Base-by-base conservation (phyloP, 1,140 invertebrate species). In the Caenorhabditis latens region DNA sequence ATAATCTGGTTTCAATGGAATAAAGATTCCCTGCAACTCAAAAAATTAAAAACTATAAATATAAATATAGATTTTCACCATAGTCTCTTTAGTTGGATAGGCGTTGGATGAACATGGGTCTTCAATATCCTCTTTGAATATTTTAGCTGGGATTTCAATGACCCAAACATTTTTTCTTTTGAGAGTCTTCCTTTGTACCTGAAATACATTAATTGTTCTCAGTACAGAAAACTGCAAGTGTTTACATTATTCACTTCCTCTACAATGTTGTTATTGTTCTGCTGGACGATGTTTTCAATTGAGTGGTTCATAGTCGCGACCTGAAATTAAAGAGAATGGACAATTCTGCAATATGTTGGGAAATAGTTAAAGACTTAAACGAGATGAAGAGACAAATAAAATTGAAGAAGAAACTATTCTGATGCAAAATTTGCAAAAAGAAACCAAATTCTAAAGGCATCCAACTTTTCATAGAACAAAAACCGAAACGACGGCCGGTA, bases 1-100 rank as follows among this genome's bases (percentile, higher is more conserved):
- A 11, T 79, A 79, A n/a, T 79, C 71, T 6, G 46, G 46, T 13
- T 79, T 46, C 6, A 79, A 32, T n/a, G 71, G 71, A 21, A 16
- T 24, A 1, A 24, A 5, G 40, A 79, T 79, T 24, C 71, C 71
- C 71, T 79, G 13, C 14, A 79, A 79, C 11, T 2, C 2, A 11
- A 1, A 14, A 6, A 65, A 7, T 46, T 46, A 71, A 13, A 32
- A 46, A 32, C 1, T 4, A 4, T 2, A 71, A 21, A 32, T 24
- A 2, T 32, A 4, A 13, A 19, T 6, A 32, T 32, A 32, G 3
- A n/a, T 65, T 2, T 65, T 16, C 46, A 71, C 65, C 65, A 71
- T 71, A 5, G 6, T 71, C 3, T 21, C 40, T 4, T 40, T 13
- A 14, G 65, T 32, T 46, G 65, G 65, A 19, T 13, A 19, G 4